Evolutionary conservation across 2,888 invertebrate species (phyloP).

Genomic region (Drosophila neonasuta): DNA sequence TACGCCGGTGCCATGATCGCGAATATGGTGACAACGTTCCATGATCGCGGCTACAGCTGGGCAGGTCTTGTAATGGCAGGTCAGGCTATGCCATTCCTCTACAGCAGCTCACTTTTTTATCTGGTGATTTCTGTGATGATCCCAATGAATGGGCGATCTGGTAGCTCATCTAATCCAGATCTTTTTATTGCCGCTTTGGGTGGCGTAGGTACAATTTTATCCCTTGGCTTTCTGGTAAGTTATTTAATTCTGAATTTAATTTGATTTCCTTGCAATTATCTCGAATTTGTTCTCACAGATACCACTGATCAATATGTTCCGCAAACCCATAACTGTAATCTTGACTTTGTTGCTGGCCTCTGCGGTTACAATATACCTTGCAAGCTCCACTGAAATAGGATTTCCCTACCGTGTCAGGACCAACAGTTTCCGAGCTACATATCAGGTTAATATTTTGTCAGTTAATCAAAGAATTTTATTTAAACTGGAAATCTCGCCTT

Average conservation of each 20-base stretch:
- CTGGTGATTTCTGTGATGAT: constrained; percentile 83
- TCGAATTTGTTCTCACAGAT: constrained; percentile 45
- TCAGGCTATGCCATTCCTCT: constrained; percentile 82
- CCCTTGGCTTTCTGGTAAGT: constrained; percentile 80
- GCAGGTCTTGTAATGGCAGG: constrained; percentile 72
- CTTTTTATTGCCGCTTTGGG: constrained; percentile 83
- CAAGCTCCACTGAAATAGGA: constrained; percentile 79
- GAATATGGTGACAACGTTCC: constrained; percentile 73
- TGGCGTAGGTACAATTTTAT: constrained; percentile 69
- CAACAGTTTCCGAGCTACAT: constrained; percentile 81
- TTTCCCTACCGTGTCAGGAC: constrained; percentile 84
- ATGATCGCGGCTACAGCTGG: constrained; percentile 72
- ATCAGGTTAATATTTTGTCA: constrained; percentile 80
- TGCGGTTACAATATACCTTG: constrained; percentile 24
- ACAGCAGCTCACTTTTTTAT: constrained; percentile 82
- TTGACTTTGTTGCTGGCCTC: constrained; percentile 49
- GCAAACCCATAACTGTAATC: constrained; percentile 67
- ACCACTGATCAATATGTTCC: constrained; percentile 77
- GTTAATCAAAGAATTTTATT: neutral
- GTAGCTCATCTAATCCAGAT: constrained; percentile 83
- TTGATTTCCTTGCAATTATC: neutral
- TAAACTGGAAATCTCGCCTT: neutral
- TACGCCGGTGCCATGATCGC: constrained; percentile 69
- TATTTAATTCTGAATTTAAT: neutral
- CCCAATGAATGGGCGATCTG: constrained; percentile 85